Evolutionary conservation across 2,888 invertebrate genomes (phyloP), one percentile per base, ranked within the genome.

Genomic region (Heterodera filipjevi): DNA sequence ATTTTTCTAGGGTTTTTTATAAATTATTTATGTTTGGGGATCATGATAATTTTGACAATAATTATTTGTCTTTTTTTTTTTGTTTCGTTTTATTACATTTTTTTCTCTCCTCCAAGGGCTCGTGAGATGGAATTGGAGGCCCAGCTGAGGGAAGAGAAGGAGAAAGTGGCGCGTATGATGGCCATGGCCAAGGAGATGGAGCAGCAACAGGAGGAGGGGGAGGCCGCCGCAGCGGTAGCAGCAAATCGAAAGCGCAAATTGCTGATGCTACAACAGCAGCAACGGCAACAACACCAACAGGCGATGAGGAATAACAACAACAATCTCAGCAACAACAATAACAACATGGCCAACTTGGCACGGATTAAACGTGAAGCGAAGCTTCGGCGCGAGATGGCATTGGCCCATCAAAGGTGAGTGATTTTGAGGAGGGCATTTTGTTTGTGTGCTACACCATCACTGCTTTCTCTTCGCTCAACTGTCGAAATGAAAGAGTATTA

Each of bases 131-230:
- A 32, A 14, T 33, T 68, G 68, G 33, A 68, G 10, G 68, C 32
- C 27, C 30, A 30, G 35, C 35, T 68, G 68, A 14, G 10, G 19
- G 14, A 32, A 8, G 68, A 68, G 22, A 32, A 33, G 19, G 68
- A 68, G 32, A 68, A 68, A 27, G 35, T 68, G 68, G 68, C 68
- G 10, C 68, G 33, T 8, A 68, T 68, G 68, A 33, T 68, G 68
- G 68, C 68, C 32, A 68, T 68, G 68, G 68, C 68, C 14, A 68
- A 68, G 27, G 66, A 76, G 44, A 68, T n/a, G 39, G 66, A 66
- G 46, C 46, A 19, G 46, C 14, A 44, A 32, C 27, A 22, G 27
- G 75, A 22, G 49, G 35, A 75, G 75, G 30, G 27, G 33, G 33
- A 12, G 33, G 64, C 49, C 75, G 53, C 19, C 30, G 59, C 32